Conservation (phyloP, 2,797 vertebrate species). For the Sebastes cheni region DNA sequence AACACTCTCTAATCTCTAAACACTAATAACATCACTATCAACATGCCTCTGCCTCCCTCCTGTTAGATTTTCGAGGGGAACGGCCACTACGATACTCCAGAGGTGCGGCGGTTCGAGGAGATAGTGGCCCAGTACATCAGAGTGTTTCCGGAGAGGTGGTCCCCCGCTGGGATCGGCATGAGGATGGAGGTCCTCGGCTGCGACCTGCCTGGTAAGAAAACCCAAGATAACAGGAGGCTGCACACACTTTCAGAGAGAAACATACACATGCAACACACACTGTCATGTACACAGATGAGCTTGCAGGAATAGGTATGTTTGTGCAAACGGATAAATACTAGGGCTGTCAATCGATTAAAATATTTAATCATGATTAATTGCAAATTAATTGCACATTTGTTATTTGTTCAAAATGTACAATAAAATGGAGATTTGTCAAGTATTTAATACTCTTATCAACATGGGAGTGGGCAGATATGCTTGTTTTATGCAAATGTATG, state of each 20-base stretch:
- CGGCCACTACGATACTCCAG: slow-evolving; percentile 94
- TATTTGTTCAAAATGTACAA: too few relatives aligned
- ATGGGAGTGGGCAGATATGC: too few relatives aligned
- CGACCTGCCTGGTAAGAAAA: slow-evolving; percentile 91
- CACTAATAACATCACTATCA: neutral
- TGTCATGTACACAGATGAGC: fast-evolving
- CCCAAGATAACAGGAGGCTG: neutral
- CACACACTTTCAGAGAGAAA: neutral
- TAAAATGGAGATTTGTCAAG: too few relatives aligned
- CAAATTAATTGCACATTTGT: too few relatives aligned
- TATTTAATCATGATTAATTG: too few relatives aligned
- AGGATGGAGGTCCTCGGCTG: slow-evolving; percentile 97
- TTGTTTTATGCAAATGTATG: too few relatives aligned
- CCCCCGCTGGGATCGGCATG: slow-evolving; percentile 96
- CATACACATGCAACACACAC: neutral
- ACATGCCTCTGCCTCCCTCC: neutral
- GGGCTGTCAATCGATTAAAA: too few relatives aligned
- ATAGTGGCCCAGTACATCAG: slow-evolving; percentile 90
- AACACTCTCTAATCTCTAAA: neutral
- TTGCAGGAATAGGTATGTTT: neutral
- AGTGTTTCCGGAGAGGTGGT: slow-evolving; percentile 96
- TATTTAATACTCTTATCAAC: too few relatives aligned
- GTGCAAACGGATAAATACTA: neutral
- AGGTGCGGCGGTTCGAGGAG: slow-evolving; percentile 93
- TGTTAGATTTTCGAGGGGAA: slow-evolving; percentile 96